Conservation (phyloP, 37 sponge, comb jelly and placozoan genomes). For the Oopsacas minuta region DNA sequence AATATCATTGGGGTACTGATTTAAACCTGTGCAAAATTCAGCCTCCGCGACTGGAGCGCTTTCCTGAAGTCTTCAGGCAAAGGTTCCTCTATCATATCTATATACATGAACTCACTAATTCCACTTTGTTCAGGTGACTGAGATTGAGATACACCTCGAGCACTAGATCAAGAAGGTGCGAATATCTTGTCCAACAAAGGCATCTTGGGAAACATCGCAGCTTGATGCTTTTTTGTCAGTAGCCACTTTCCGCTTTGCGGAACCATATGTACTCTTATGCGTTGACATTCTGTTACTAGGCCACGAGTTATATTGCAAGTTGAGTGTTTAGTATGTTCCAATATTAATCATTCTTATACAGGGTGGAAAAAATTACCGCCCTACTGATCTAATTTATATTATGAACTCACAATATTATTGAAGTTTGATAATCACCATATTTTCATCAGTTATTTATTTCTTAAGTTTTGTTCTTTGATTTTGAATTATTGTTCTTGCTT, state of each 20-base stretch:
- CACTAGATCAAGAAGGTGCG: constrained; percentile 1
- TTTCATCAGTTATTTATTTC: no score
- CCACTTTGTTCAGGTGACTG: background rate
- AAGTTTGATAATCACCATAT: no score
- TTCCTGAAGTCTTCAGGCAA: background rate
- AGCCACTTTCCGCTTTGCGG: background rate
- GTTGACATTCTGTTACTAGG: background rate
- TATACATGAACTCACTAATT: constrained; percentile 7
- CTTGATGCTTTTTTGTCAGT: background rate
- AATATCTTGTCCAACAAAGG: background rate
- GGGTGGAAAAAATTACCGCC: no score
- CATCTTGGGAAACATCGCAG: background rate
- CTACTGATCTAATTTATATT: no score
- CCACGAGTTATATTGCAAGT: constrained; percentile 16
- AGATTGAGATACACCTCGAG: constrained; percentile 12
- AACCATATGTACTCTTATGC: background rate
- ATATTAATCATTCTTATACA: background rate
- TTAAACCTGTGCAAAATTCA: background rate
- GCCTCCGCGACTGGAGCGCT: constrained; percentile 11
- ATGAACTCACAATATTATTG: no score
- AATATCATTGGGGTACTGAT: constrained; percentile 8
- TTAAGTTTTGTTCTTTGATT: no score
- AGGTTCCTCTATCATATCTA: constrained; percentile 17
- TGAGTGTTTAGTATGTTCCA: background rate
- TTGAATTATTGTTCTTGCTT: no score